phyloP scores from a whole-genome alignment of 2,113 vertebrate genomes.

The Sebastes fasciatus region DNA sequence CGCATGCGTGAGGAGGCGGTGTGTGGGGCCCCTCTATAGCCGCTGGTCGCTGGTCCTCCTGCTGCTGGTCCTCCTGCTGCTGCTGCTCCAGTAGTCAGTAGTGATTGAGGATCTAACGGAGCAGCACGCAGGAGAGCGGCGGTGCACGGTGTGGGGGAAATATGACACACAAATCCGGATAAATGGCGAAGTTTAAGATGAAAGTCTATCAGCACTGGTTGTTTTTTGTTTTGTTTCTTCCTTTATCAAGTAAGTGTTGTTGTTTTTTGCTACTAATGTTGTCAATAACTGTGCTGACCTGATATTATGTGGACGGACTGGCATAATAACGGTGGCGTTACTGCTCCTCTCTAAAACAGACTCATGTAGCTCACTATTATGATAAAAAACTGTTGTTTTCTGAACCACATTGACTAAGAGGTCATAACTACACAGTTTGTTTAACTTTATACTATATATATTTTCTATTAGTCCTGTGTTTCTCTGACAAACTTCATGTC shows the following conservation, averaged over 20 bases:
- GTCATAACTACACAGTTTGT: not conserved
- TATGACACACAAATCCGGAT: slow-evolving; percentile 71
- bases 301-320: not conserved
- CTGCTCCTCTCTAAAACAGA: not conserved
- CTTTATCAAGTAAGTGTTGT: slow-evolving; percentile 76
- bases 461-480: not conserved
- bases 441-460: not conserved
- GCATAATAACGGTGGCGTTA: not conserved
- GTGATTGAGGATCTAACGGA: slow-evolving; percentile 9
- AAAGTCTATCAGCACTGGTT: slow-evolving; percentile 62
- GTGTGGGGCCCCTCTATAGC: not conserved
- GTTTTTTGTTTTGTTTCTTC: slow-evolving; percentile 72
- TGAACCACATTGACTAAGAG: not conserved
- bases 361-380: not conserved
- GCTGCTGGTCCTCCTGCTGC: not conserved
- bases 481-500: not conserved
- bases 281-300: not conserved
- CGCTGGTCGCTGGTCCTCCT: not conserved
- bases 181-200: slow-evolving; percentile 82
- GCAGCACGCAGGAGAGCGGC: slow-evolving; percentile 35
- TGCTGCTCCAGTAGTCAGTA: slow-evolving; percentile 27
- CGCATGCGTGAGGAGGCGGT: slow-evolving; percentile 68
- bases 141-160: slow-evolving; percentile 15
- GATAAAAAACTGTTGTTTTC: not conserved
- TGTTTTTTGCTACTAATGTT: slow-evolving; percentile 7